Base-by-base conservation (phyloP, 2,888 invertebrate species). In the Campoletis raptor region DNA sequence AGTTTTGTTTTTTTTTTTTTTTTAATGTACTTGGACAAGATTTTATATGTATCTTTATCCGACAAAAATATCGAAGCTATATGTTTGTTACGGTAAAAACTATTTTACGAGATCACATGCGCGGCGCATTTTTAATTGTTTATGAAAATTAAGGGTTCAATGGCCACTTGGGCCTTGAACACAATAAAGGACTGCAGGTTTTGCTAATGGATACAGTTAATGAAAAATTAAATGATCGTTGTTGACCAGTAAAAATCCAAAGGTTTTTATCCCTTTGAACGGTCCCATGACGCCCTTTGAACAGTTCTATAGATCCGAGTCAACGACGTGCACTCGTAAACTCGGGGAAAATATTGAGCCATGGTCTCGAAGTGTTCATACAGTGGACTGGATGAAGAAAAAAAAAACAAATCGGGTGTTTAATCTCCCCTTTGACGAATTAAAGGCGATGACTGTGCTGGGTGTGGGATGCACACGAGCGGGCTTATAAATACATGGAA, bases 381-480 rank as follows among this genome's bases (percentile, higher is more conserved):
- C 30, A 78, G 54, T 42, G 36, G 45, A 69, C 40, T 24, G 12
- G 18, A 45, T 1, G 12, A 72, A 42, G n/a, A 70, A 21, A 72
- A 40, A 40, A 67, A 66, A 30, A 66, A 30, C 36, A 45, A 66
- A 54, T 76, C 66, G 24, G 54, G 67, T 67, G 42, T 45, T 73
- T 79, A 57, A 67, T 83, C 79, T 48, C 66, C 70, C 45, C 61
- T 67, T 45, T 42, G 66, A 81, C 61, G 78, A 85, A 86, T 86
- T 86, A 86, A 86, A 79, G 57, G 52, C 85, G 82, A 87, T 87
- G 87, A 87, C 85, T 85, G 30, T 84, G 61, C 77, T 48, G 36
- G 30, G 45, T 42, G 54, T 21, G 36, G 21, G 74, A 82, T 74
- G 52, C 42, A 30, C 69, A 67, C 30, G 67, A 52, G 52, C 74